phyloP scores from a whole-genome alignment of 1,140 invertebrate species.

The Pogonus chalceus region DNA sequence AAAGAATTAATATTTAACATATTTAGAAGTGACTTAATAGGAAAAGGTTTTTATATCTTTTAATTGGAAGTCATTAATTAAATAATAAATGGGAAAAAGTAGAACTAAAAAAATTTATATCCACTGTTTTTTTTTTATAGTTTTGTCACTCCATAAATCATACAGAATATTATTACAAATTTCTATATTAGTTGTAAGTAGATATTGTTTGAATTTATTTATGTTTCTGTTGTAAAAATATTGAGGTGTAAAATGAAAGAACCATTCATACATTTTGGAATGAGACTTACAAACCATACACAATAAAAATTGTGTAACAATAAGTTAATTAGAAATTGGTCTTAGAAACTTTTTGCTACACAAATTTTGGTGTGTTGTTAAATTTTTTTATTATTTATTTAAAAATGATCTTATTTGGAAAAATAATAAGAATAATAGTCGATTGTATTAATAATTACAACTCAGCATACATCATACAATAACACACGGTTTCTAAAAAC shows the following conservation, averaged over 20 bases:
- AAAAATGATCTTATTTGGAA: not conserved
- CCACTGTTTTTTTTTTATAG: slow-evolving; percentile 1
- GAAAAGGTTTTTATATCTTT: too few species aligned
- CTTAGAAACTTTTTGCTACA: too few species aligned
- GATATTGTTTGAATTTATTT: not conserved
- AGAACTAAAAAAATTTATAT: slow-evolving; percentile 1
- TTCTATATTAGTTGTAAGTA: not conserved
- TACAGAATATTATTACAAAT: slow-evolving; percentile 6
- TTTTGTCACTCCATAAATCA: slow-evolving; percentile 7
- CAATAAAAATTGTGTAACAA: too few species aligned
- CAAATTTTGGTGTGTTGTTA: too few species aligned
- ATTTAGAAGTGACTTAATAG: too few species aligned
- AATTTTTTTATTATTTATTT: not conserved
- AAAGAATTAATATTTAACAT: too few species aligned
- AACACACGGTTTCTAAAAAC: slow-evolving; percentile 30
- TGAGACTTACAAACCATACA: too few species aligned
- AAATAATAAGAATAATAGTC: not conserved
- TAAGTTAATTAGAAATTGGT: too few species aligned
- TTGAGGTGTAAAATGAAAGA: not conserved
- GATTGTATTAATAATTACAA: not conserved
- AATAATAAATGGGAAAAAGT: not conserved
- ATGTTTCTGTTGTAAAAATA: slow-evolving; percentile 3
- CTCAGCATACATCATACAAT: slow-evolving; percentile 21
- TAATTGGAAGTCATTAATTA: too few species aligned
- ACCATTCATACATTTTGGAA: not conserved